phyloP scores from a whole-genome alignment of 1,140 invertebrate species.

The Phortica variegata region DNA sequence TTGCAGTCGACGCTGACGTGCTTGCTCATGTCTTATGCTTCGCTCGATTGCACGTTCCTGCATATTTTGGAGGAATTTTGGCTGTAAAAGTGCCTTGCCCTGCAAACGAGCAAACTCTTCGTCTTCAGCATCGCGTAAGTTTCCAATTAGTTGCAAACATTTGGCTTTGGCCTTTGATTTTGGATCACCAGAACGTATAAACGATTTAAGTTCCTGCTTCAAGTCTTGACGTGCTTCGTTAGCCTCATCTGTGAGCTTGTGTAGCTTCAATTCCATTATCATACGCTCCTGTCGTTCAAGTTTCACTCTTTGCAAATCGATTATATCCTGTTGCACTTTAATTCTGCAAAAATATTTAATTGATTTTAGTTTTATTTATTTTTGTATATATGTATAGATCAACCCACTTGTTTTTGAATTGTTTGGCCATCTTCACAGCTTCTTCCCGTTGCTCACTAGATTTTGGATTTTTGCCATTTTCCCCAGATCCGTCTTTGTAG shows the following conservation, averaged over 20 bases:
- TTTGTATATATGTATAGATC: background rate
- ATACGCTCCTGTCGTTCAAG: slow-evolving; percentile 65
- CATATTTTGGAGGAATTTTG: slow-evolving; percentile 67
- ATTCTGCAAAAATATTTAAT: slow-evolving; percentile 54
- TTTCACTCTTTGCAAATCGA: slow-evolving; percentile 64
- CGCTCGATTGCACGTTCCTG: slow-evolving; percentile 64
- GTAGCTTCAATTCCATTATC: slow-evolving; percentile 66
- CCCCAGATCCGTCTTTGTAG: background rate
- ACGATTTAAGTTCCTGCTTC: slow-evolving; percentile 61
- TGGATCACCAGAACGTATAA: slow-evolving; percentile 61
- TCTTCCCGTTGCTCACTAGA: slow-evolving; percentile 24
- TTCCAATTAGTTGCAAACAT: slow-evolving; percentile 60
- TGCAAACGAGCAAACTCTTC: slow-evolving; percentile 55
- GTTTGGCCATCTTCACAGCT: slow-evolving; percentile 35
- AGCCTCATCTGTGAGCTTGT: slow-evolving; percentile 63
- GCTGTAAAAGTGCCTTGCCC: slow-evolving; percentile 61
- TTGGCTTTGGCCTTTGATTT: slow-evolving; percentile 63
- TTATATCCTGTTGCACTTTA: slow-evolving; percentile 66
- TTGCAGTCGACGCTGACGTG: slow-evolving; percentile 62
- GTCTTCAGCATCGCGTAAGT: slow-evolving; percentile 49
- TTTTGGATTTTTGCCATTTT: slow-evolving; percentile 16
- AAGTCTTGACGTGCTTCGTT: slow-evolving; percentile 61
- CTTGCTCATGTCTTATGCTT: slow-evolving; percentile 63
- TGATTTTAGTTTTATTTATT: background rate
- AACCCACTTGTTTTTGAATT: slow-evolving; percentile 51